phyloP scores from a whole-genome alignment of 2,888 invertebrate species.

The Drosophila neoperkinsi region DNA sequence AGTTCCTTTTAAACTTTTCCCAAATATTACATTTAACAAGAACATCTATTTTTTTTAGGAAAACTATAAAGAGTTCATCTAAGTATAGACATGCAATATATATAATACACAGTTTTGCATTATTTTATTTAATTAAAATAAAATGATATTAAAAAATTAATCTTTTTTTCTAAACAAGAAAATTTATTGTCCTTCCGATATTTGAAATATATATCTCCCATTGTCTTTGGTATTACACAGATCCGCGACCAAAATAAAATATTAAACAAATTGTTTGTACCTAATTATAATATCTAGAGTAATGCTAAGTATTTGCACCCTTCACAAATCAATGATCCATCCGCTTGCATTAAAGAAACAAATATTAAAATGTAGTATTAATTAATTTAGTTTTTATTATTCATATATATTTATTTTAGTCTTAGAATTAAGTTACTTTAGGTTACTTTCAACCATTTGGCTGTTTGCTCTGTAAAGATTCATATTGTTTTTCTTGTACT shows the following conservation, averaged over 20 bases:
- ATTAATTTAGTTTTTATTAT: slow-evolving; percentile 33
- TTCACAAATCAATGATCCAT: not conserved
- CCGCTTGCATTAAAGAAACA: not conserved
- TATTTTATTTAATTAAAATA: not conserved
- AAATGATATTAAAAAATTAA: not conserved
- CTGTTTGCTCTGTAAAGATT: slow-evolving; percentile 64
- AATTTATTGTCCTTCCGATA: too few relatives aligned
- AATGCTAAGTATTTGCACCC: too few relatives aligned
- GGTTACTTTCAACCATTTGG: slow-evolving; percentile 35
- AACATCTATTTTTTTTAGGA: not conserved
- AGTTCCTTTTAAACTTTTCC: rapidly evolving
- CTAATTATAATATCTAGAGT: too few relatives aligned
- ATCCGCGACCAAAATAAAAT: too few relatives aligned
- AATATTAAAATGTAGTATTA: not conserved
- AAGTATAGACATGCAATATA: not conserved
- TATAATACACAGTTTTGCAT: not conserved
- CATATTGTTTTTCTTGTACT: slow-evolving; percentile 80
- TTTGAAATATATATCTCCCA: too few relatives aligned
- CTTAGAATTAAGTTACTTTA: slow-evolving; percentile 46
- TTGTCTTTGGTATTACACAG: too few relatives aligned
- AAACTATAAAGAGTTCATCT: not conserved
- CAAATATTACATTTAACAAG: not conserved
- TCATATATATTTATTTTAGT: slow-evolving; percentile 38
- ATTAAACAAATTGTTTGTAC: rapidly evolving
- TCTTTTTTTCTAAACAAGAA: not conserved